phyloP scores from a whole-genome alignment of 2,888 invertebrate species.

The Zhuqinia jingwanae region DNA sequence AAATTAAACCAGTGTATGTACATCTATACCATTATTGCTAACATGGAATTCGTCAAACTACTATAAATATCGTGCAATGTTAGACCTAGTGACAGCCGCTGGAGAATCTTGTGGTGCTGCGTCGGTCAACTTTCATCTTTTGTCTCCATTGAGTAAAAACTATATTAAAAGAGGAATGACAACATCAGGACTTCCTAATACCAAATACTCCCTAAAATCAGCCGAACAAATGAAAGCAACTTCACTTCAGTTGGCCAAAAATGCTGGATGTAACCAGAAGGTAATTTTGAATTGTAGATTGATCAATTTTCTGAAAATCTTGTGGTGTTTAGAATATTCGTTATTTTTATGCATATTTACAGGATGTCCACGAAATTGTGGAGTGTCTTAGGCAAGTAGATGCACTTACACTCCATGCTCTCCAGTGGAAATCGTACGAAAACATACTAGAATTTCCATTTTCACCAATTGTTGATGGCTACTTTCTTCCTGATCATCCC shows the following conservation, averaged over 20 bases:
- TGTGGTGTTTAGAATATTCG: neutral
- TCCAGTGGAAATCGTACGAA: conserved; percentile 59
- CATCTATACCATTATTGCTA: too few relatives aligned
- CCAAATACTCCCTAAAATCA: conserved; percentile 40
- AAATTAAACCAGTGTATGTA: too few relatives aligned
- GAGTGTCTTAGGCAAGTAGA: conserved; percentile 68
- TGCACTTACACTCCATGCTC: conserved; percentile 4
- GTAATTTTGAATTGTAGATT: neutral
- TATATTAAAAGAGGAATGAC: conserved; percentile 69
- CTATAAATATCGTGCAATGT: too few relatives aligned
- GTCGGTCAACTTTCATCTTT: conserved; percentile 63
- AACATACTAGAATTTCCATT: conserved; percentile 66
- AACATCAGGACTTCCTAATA: conserved; percentile 55
- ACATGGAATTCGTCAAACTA: too few relatives aligned
- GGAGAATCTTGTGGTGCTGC: conserved; percentile 74
- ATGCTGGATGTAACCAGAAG: conserved; percentile 56
- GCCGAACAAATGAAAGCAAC: conserved; percentile 19
- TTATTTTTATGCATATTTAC: too few relatives aligned
- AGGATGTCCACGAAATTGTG: conserved; percentile 49
- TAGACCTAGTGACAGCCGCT: conserved; percentile 71
- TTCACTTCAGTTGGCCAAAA: conserved; percentile 51
- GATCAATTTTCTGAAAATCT: too few relatives aligned
- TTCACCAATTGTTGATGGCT: conserved; percentile 65
- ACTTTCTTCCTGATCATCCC: conserved; percentile 66
- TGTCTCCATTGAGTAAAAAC: conserved; percentile 65